Percentiles rank a stretch among this genome's conserved stretches.
These are phyloP conservation scores for Ferrisia virgata DNA, from an alignment of 2,888 invertebrate species.

Conservation along the genomic window DNA sequence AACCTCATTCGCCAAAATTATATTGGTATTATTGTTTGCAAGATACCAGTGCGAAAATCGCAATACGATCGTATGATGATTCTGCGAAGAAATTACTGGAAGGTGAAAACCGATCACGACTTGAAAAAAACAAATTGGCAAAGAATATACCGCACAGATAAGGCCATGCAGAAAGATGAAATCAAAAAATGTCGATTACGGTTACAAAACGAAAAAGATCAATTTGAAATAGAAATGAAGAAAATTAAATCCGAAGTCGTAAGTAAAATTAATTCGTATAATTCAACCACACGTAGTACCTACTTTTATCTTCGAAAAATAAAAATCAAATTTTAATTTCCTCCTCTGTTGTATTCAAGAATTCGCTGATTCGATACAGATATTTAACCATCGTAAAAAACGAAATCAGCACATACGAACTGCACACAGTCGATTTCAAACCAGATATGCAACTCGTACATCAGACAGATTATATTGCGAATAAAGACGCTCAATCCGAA, in stretches of 20 bases:
- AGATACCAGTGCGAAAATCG: neutral
- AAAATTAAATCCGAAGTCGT: neutral
- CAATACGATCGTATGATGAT: neutral
- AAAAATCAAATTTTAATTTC: no score
- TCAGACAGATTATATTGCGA: neutral
- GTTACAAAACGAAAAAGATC: neutral
- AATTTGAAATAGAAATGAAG: neutral
- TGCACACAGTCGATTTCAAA: neutral
- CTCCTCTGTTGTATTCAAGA: neutral
- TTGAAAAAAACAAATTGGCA: neutral
- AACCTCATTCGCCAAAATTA: neutral
- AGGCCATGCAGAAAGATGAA: neutral
- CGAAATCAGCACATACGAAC: neutral
- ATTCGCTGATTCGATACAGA: neutral
- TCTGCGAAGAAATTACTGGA: neutral
- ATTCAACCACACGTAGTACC: no score
- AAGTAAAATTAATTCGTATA: neutral
- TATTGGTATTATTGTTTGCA: neutral
- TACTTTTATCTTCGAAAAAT: no score
- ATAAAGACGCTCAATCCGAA: neutral
- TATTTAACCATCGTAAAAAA: neutral
- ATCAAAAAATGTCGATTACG: neutral
- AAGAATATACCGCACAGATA: neutral
- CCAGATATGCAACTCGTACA: neutral
- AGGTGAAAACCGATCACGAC: neutral